phyloP scores from a whole-genome alignment of 1,140 invertebrate genomes.

The Zaprionus tsacasi region DNA sequence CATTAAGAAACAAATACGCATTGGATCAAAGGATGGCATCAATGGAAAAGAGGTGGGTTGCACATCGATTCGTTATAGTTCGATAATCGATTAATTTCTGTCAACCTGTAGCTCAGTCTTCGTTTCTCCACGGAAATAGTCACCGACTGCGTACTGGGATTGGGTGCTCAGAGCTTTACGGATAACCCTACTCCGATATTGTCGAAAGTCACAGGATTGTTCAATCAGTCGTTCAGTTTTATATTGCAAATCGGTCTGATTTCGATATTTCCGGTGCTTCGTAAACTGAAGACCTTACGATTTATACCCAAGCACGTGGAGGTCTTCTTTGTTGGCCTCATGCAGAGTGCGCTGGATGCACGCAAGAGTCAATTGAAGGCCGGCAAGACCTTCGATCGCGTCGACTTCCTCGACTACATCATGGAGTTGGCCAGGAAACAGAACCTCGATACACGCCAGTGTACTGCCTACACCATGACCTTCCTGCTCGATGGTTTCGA shows the following conservation, averaged over 20 bases:
- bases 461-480: constrained; percentile 63
- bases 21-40: constrained; percentile 44
- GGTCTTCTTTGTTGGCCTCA: constrained; percentile 72
- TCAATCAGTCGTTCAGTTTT: constrained; percentile 36
- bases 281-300: constrained; percentile 31
- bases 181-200: constrained; percentile 57
- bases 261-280: constrained; percentile 51
- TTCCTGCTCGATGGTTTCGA: constrained; percentile 79
- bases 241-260: constrained; percentile 28
- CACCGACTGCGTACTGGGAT: constrained; percentile 84
- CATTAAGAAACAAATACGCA: constrained; percentile 56
- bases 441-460: constrained; percentile 36
- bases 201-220: constrained; percentile 48
- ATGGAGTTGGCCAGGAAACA: constrained; percentile 75
- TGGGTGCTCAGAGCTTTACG: constrained; percentile 80
- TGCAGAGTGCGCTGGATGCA: constrained; percentile 63
- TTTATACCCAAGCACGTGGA: constrained; percentile 55
- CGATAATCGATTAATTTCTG: background rate
- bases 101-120: constrained; percentile 57
- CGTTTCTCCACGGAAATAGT: constrained; percentile 85
- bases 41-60: constrained; percentile 64
- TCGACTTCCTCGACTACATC: constrained; percentile 83
- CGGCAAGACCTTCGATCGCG: constrained; percentile 52
- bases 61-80: too few relatives aligned
- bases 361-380: constrained; percentile 44